These are phyloP conservation scores for Hystrix brachyura DNA, from an alignment of 2,113 vertebrate genomes.

Conservation along the genomic window DNA sequence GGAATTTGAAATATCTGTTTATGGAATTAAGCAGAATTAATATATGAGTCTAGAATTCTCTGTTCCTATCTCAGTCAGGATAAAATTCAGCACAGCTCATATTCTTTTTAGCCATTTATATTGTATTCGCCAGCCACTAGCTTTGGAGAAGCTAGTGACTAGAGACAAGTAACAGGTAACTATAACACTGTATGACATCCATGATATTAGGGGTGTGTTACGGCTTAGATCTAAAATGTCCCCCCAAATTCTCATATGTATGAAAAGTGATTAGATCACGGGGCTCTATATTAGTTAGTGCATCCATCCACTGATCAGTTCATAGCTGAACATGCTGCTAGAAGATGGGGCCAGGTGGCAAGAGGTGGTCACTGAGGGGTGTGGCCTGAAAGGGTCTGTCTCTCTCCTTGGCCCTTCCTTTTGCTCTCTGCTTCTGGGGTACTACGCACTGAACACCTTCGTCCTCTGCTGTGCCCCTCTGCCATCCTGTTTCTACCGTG, in stretches of 20 bases:
- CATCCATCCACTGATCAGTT: background rate
- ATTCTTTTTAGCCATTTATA: background rate
- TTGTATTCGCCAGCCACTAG: background rate
- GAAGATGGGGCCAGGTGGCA: background rate
- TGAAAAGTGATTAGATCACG: background rate
- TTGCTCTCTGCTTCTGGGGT: background rate
- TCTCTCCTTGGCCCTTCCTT: background rate
- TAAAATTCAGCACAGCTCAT: background rate
- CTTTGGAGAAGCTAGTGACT: background rate
- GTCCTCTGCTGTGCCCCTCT: background rate
- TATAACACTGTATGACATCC: fast-evolving
- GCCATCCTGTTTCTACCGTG: background rate
- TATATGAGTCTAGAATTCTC: background rate
- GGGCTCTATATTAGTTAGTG: background rate
- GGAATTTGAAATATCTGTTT: background rate
- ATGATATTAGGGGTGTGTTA: fast-evolving
- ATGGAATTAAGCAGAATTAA: background rate
- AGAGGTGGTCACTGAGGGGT: background rate
- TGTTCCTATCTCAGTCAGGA: background rate
- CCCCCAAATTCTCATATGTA: background rate
- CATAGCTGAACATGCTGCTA: background rate
- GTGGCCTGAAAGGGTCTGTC: background rate
- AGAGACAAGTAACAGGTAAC: background rate
- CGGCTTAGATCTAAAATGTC: background rate
- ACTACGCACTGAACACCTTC: background rate